Evolutionary conservation across 92 coral and sea anemone genomes (phyloP).

Genomic region (Virgularia gustaviana): DNA sequence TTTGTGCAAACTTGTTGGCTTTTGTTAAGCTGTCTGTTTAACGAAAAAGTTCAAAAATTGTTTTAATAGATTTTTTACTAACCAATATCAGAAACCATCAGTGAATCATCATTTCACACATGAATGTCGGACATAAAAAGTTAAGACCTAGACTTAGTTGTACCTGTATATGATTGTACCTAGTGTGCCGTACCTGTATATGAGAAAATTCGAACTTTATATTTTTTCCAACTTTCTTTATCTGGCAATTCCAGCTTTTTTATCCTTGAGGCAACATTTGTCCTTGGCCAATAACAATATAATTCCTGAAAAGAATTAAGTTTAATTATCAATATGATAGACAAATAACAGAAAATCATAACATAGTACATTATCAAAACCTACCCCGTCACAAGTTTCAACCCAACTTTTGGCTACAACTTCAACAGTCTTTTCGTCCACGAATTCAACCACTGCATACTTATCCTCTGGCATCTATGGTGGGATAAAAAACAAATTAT

Average conservation of each 20-base stretch:
- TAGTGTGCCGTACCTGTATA: background rate
- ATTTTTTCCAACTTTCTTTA: constrained; percentile 1
- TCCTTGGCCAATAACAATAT: constrained; percentile 14
- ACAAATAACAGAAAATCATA: no score
- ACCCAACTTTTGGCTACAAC: constrained; percentile 21
- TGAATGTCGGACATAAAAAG: no score
- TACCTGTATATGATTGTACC: background rate
- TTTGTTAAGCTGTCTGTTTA: background rate
- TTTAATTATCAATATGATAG: no score
- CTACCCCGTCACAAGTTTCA: constrained; percentile 24
- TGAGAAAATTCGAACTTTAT: background rate
- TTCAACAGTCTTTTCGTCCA: background rate
- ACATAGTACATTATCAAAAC: no score
- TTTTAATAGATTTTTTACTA: no score
- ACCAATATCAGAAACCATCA: no score
- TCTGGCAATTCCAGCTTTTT: constrained; percentile 18
- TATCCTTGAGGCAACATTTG: background rate
- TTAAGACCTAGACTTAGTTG: no score
- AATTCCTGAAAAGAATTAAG: constrained; percentile 1
- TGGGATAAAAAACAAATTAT: background rate
- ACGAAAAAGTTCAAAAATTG: background rate
- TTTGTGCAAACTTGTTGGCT: constrained; percentile 2
- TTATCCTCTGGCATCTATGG: background rate
- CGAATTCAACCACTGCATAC: constrained; percentile 2
- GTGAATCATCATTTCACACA: no score